Evolutionary conservation across 2,797 vertebrate species (phyloP).

Genomic region (Mus caroli): DNA sequence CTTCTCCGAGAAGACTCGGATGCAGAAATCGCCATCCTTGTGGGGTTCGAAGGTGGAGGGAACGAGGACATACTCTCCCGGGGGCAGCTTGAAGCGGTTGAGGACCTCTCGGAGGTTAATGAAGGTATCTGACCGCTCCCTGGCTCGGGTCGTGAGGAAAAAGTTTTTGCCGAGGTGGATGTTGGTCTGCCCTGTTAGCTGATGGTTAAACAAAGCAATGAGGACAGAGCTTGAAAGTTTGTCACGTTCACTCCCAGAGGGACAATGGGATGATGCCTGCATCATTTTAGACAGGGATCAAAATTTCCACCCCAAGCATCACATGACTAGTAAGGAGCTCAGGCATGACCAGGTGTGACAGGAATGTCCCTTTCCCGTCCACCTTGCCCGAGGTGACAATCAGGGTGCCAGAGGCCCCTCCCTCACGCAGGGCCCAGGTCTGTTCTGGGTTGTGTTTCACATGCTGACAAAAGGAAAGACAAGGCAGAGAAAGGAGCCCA

Average conservation of each 20-base stretch:
- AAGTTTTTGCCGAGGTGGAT: constrained; percentile 92
- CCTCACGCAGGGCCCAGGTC: neutral
- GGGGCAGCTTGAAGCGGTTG: constrained; percentile 91
- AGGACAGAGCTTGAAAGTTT: accelerated
- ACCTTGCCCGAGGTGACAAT: neutral
- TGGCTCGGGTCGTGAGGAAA: constrained; percentile 90
- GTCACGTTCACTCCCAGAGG: no score
- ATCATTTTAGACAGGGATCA: accelerated
- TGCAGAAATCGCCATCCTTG: constrained; percentile 92
- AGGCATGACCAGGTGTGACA: neutral
- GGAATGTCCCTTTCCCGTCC: neutral
- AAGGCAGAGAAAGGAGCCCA: neutral
- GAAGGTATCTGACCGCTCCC: constrained; percentile 93
- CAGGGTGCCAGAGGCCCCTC: accelerated
- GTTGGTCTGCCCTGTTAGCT: constrained; percentile 90
- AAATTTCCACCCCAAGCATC: neutral
- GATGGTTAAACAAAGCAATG: neutral
- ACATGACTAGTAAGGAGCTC: accelerated
- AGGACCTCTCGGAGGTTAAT: constrained; percentile 94
- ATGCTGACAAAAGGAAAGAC: neutral
- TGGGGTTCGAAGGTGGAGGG: constrained; percentile 94
- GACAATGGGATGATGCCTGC: accelerated
- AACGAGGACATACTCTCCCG: constrained; percentile 92
- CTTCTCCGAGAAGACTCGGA: constrained; percentile 93
- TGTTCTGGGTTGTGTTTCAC: neutral